These are phyloP conservation scores for Dendronephthya gigantea DNA, from an alignment of 64 coral and sea anemone species.

Conservation along the genomic window DNA sequence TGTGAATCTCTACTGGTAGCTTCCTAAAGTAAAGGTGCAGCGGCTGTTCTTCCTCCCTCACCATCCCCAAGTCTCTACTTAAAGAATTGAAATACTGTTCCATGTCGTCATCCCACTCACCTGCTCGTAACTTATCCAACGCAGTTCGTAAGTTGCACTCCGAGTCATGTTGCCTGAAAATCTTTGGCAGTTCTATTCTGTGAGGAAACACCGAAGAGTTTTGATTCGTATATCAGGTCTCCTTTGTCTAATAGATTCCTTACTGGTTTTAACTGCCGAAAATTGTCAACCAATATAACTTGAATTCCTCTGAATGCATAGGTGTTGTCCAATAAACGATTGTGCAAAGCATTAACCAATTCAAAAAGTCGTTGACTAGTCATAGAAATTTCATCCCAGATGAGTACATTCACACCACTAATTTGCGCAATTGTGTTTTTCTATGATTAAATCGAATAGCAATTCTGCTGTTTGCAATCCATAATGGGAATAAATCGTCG, in stretches of 20 bases:
- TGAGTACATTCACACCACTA: neutral
- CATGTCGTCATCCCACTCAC: neutral
- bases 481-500: no score
- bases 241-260: neutral
- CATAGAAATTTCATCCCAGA: neutral
- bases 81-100: no score
- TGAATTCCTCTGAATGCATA: neutral
- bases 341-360: neutral
- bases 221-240: neutral
- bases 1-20: no score
- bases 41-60: no score
- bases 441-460: no score
- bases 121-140: neutral
- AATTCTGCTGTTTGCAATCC: no score
- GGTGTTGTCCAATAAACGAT: neutral
- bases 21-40: no score
- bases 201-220: neutral
- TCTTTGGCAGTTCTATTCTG: no score
- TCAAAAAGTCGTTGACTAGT: constrained; percentile 17
- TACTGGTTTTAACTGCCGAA: neutral
- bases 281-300: neutral
- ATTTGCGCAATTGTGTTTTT: neutral
- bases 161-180: no score
- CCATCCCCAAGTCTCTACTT: no score
- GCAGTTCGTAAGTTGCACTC: neutral